These are phyloP conservation scores for Bombus breviceps DNA, from an alignment of 1,140 invertebrate species.

Conservation along the genomic window DNA sequence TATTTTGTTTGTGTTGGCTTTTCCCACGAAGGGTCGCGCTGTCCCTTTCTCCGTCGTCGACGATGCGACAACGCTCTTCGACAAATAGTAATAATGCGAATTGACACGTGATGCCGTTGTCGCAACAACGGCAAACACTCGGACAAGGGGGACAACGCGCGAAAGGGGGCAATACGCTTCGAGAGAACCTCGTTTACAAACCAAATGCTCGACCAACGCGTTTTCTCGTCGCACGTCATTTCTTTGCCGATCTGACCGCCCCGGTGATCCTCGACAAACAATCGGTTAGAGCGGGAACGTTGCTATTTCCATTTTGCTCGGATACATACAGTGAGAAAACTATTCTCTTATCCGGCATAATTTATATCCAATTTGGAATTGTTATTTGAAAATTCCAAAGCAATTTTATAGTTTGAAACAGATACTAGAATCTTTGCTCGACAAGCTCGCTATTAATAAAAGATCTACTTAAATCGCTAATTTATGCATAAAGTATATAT, in stretches of 20 bases:
- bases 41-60: constrained; percentile 38
- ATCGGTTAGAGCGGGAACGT: background rate
- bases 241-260: constrained; percentile 2
- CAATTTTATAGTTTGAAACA: background rate
- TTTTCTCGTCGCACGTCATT: constrained; percentile 35
- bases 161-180: constrained; percentile 4
- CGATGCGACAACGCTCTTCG: constrained; percentile 67
- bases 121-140: constrained; percentile 73
- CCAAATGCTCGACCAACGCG: constrained; percentile 37
- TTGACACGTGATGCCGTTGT: constrained; percentile 80
- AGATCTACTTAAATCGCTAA: too few species aligned
- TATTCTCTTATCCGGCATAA: too few species aligned
- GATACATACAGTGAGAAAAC: too few species aligned
- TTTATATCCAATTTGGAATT: background rate
- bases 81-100: constrained; percentile 83
- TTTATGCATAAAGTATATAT: too few species aligned
- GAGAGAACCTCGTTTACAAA: constrained; percentile 45
- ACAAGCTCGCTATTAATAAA: too few species aligned
- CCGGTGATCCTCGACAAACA: background rate
- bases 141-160: background rate
- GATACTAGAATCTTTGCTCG: too few species aligned
- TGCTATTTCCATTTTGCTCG: too few species aligned
- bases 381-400: background rate
- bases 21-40: constrained; percentile 77
- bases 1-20: constrained; percentile 81